phyloP scores from a whole-genome alignment of 1,140 invertebrate species.

The Aphis craccivora region DNA sequence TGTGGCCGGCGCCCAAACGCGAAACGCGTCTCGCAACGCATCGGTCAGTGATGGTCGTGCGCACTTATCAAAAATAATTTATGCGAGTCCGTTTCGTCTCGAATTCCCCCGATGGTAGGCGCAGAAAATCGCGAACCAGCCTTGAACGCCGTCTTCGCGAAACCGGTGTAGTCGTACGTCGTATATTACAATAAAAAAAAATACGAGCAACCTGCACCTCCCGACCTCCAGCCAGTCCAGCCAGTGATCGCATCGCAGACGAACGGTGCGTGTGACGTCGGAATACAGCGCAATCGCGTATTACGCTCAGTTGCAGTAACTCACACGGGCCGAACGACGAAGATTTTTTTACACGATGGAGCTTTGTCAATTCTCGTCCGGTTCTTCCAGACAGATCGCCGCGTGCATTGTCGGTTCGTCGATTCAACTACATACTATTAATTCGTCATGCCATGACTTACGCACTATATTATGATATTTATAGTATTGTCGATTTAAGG shows the following conservation, averaged over 20 bases:
- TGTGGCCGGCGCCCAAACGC: not conserved
- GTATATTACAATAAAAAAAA: not conserved
- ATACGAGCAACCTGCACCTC: not conserved
- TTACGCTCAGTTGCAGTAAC: no score
- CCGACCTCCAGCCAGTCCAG: not conserved
- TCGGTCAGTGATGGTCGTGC: not conserved
- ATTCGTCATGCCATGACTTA: no score
- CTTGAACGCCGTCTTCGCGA: not conserved
- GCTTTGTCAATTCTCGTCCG: not conserved
- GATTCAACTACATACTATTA: not conserved
- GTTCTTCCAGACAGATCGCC: not conserved
- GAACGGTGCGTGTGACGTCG: not conserved
- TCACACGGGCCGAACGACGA: no score
- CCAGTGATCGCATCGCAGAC: not conserved
- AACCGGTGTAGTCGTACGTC: no score
- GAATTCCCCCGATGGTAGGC: not conserved
- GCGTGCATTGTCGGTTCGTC: slow-evolving; percentile 26
- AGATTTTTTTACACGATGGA: not conserved
- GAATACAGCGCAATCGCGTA: not conserved
- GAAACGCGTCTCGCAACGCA: not conserved
- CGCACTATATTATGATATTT: no score
- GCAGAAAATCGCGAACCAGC: not conserved
- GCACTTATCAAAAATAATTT: no score
- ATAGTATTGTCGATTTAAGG: no score
- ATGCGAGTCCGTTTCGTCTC: no score